Evolutionary conservation across 2,113 vertebrate genomes (phyloP).

Genomic region (Rhinichthys klamathensis): DNA sequence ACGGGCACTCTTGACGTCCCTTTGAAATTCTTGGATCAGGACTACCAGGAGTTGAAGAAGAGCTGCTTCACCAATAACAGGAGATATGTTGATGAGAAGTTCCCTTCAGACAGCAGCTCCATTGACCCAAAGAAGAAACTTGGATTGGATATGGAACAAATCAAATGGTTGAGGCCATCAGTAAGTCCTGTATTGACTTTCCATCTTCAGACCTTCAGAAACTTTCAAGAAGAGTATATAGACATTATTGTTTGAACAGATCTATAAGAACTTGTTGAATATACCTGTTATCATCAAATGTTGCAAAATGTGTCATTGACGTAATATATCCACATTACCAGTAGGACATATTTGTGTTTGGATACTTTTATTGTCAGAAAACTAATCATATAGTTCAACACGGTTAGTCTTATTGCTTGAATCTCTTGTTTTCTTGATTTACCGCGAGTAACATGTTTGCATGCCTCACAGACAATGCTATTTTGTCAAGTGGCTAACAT

Average conservation of each 20-base stretch:
- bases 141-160: not conserved
- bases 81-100: constrained; percentile 62
- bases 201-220: not conserved
- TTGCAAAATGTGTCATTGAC: no score
- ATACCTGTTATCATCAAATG: not conserved
- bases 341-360: no score
- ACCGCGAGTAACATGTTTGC: no score
- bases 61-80: constrained; percentile 9
- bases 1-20: constrained; percentile 58
- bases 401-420: no score
- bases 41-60: constrained; percentile 61
- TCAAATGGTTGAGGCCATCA: constrained; percentile 56
- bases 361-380: no score
- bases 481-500: no score
- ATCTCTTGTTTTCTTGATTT: no score
- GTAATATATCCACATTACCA: no score
- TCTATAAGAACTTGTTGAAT: not conserved
- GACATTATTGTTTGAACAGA: not conserved
- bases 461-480: no score
- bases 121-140: constrained; percentile 61
- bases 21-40: constrained; percentile 59
- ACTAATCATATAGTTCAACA: no score
- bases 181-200: constrained; percentile 38
- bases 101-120: constrained; percentile 65
- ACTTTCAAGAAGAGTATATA: not conserved